Percentiles rank a stretch among this genome's conserved stretches.
Evolutionary conservation across 1,140 invertebrate species (phyloP).

Genomic region (Meloidogyne hapla): DNA sequence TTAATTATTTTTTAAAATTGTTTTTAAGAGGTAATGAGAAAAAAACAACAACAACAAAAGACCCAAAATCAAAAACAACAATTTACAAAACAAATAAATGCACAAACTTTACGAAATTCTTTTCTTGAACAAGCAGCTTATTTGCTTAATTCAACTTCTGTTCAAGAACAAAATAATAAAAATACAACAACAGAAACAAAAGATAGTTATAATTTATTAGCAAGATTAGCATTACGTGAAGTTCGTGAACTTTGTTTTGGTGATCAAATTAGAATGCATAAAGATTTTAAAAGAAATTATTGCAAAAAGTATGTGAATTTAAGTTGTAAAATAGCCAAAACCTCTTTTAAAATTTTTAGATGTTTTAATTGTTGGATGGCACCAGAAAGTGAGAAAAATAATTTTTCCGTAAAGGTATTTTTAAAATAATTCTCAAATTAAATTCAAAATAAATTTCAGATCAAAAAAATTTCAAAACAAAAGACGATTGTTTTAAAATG

Average conservation of each 20-base stretch:
- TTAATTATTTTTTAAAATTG: neutral
- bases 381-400: neutral
- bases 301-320: conserved; percentile 8
- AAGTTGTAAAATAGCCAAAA: neutral
- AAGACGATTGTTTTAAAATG: neutral
- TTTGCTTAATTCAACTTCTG: neutral
- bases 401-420: neutral
- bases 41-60: neutral
- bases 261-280: conserved; percentile 22
- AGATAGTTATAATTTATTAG: conserved; percentile 7
- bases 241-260: conserved; percentile 12
- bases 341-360: neutral
- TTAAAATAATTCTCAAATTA: neutral
- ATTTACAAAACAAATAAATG: neutral
- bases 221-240: conserved; percentile 10
- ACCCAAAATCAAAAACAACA: neutral
- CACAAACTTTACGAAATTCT: conserved; percentile 2
- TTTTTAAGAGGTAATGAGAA: neutral
- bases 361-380: neutral
- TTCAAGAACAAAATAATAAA: neutral
- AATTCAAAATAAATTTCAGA: neutral
- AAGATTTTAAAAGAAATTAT: conserved; percentile 15
- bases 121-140: conserved; percentile 19
- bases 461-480: neutral
- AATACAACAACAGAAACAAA: neutral